These are phyloP conservation scores for Phoxinus dragarum DNA, from an alignment of 2,797 vertebrate species.

Conservation along the genomic window DNA sequence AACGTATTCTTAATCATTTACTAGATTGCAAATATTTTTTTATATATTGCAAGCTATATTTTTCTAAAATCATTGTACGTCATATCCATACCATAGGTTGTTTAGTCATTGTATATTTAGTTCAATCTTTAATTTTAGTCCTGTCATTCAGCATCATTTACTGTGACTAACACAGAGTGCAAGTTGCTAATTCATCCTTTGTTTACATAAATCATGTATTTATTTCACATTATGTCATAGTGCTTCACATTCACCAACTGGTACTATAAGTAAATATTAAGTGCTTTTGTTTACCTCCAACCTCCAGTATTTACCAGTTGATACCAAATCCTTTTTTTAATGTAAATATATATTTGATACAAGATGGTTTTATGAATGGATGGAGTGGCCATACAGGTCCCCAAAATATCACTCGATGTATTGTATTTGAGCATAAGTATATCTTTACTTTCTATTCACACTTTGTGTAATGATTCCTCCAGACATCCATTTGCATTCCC, in stretches of 20 bases:
- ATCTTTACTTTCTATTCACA: constrained; percentile 23
- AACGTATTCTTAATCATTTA: neutral
- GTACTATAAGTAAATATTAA: neutral
- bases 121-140: neutral
- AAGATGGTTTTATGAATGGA: neutral
- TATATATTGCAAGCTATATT: neutral
- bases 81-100: neutral
- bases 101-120: neutral
- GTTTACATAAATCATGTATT: constrained; percentile 13
- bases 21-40: neutral
- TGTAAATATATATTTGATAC: neutral
- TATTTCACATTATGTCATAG: constrained; percentile 6
- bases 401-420: neutral
- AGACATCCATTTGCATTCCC: constrained; percentile 57
- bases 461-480: constrained; percentile 43
- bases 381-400: neutral
- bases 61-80: neutral
- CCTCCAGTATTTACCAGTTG: neutral
- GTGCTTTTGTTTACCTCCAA: neutral
- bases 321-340: neutral
- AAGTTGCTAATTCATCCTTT: neutral
- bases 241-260: neutral
- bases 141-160: neutral
- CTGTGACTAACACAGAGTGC: neutral
- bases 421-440: neutral